Conservation (phyloP, 2,888 invertebrate genomes). For the Trisateles emortualis region DNA sequence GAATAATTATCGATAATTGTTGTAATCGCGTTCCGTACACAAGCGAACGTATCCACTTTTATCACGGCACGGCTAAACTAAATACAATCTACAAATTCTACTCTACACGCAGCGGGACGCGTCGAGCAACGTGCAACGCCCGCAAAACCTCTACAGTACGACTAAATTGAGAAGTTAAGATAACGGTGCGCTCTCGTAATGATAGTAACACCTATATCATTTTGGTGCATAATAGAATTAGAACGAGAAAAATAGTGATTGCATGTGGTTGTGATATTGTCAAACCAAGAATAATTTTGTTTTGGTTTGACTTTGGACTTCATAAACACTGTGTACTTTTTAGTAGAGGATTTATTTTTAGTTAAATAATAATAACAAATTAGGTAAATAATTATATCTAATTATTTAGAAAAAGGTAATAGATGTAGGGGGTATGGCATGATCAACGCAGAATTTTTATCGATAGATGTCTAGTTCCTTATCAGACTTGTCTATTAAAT, state of each 20-base stretch:
- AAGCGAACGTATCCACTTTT: slow-evolving; percentile 69
- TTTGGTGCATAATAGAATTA: slow-evolving; percentile 38
- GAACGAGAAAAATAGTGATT: slow-evolving; percentile 23
- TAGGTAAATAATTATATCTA: too few relatives aligned
- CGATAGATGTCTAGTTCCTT: too few relatives aligned
- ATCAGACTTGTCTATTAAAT: too few relatives aligned
- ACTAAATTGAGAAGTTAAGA: slow-evolving; percentile 26
- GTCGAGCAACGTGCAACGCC: slow-evolving; percentile 63
- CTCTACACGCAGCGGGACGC: slow-evolving; percentile 43
- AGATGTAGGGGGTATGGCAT: too few relatives aligned
- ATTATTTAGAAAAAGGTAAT: too few relatives aligned
- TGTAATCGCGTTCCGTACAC: slow-evolving; percentile 64
- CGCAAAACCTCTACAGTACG: slow-evolving; percentile 45
- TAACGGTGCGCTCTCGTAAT: slow-evolving; percentile 7
- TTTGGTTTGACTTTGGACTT: background rate
- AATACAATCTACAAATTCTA: slow-evolving; percentile 42
- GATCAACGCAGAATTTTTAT: too few relatives aligned
- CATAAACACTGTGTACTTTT: background rate
- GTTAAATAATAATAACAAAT: too few relatives aligned
- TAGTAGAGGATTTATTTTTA: too few relatives aligned
- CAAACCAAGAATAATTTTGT: slow-evolving; percentile 8
- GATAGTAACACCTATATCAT: slow-evolving; percentile 15
- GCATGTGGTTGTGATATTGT: slow-evolving; percentile 30
- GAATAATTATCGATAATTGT: slow-evolving; percentile 59
- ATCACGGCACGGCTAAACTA: slow-evolving; percentile 73